Base-by-base conservation (phyloP, 2,888 invertebrate genomes). In the Malthinus seriepunctatus region DNA sequence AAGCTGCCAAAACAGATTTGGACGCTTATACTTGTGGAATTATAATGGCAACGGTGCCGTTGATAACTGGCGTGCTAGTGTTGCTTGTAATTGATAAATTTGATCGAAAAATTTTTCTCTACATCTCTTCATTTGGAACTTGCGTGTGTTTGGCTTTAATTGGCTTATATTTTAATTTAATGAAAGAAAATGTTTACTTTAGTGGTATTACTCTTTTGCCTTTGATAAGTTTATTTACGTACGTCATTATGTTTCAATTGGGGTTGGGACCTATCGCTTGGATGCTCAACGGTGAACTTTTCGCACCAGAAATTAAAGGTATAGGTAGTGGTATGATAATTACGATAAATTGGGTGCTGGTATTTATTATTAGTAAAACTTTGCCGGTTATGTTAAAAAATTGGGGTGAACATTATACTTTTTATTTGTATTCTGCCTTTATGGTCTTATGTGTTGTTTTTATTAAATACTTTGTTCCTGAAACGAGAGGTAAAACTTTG, bases 21-120 rank as follows among this genome's bases (percentile, higher is more conserved):
- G 70, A 82, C 63, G 81, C 89, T 0, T 81, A 82, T 7, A 70
- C 86, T 8, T 86, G 89, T 8, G 86, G 91, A 10, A 90, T 93
- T 59, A 83, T 90, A 32, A 86, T 93, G 1, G 90, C 90, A 0
- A 78, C 86, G 0, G 89, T 92, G 1, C 92, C 93, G 77, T 89
- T 88, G 9, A 71, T 86, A 1, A 87, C 88, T 73, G 88, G 90
- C 0, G 82, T 84, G 32, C 74, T 83, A 0, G 86, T 89, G 0
- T 85, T 88, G 0, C 65, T 88, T 11, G 76, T 90, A 0, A 84
- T 91, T 9, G 94, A 95, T 61, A 84, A 84, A 51, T 88, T 88
- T 8, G 94, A 94, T 0, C 81, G 94, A 52, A 85, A 88, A 63
- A 83, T 88, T 0, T 58, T 53, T 8, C 7, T 58, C 4, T 58